A percentile compares a stretch with the other conserved stretches of the same genome.
Evolutionary conservation across 2,888 invertebrate genomes (phyloP).

Genomic region (Cephus pulcher): DNA sequence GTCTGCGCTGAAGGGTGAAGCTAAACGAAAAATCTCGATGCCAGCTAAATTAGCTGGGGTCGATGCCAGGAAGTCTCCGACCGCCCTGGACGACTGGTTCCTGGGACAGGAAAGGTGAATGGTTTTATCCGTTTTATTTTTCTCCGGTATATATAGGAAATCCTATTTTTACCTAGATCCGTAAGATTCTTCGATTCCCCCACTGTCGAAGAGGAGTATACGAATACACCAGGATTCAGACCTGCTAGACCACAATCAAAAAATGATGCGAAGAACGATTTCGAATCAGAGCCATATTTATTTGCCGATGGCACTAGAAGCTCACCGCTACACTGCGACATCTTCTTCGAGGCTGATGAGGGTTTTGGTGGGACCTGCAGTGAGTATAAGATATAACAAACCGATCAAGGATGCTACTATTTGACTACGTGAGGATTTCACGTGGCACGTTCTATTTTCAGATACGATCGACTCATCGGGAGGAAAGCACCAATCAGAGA

Average conservation of each 20-base stretch:
- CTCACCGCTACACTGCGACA: slow-evolving; percentile 22
- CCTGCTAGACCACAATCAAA: slow-evolving; percentile 5
- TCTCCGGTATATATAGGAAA: neutral
- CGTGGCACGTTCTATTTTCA: neutral
- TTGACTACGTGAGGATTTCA: slow-evolving; percentile 2
- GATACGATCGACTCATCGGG: neutral
- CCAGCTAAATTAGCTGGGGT: slow-evolving; percentile 30
- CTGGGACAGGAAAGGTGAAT: slow-evolving; percentile 31
- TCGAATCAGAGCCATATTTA: slow-evolving; percentile 20
- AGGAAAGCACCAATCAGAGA: slow-evolving; percentile 17
- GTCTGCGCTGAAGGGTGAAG: slow-evolving; percentile 16
- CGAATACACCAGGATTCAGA: slow-evolving; percentile 11
- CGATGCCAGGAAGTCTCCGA: slow-evolving; percentile 35
- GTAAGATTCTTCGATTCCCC: slow-evolving; percentile 21
- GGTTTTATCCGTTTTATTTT: neutral
- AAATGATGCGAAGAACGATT: slow-evolving; percentile 21
- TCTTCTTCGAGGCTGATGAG: slow-evolving; percentile 31
- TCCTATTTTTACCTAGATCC: slow-evolving; percentile 8
- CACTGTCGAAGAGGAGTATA: slow-evolving; percentile 13
- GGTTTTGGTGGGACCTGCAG: slow-evolving; percentile 17
- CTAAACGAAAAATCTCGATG: slow-evolving; percentile 19
- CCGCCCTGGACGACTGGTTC: slow-evolving; percentile 42
- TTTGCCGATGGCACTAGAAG: slow-evolving; percentile 18
- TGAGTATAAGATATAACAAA: slow-evolving; percentile 13
- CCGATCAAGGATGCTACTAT: neutral